Evolutionary conservation across 2,113 vertebrate species (phyloP), one percentile per base, ranked within the genome.

Genomic region (Choloepus hoffmanni): DNA sequence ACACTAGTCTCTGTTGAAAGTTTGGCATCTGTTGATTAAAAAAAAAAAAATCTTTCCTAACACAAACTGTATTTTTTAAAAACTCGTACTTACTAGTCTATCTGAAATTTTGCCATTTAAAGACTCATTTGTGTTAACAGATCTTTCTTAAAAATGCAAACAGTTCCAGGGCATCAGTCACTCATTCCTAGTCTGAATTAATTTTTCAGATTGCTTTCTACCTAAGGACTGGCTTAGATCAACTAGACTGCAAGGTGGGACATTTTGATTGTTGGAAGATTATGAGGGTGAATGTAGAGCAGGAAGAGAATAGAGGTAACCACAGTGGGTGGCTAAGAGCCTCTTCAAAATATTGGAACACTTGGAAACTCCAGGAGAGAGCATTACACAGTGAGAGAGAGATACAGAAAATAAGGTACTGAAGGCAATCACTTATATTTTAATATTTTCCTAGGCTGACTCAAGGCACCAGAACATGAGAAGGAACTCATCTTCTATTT

Each of bases 41-140:
- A 36, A 55, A 86, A 83, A 77, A 68, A 77, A 48, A 65, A 36
- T 48, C 24, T 88, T 88, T 62, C 5, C 53, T 14, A 82, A 68
- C 18, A 63, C 8, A 60, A 90, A 3, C 36, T 67, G 16, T 85
- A 23, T 86, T 97, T 93, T 77, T n/a, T 18, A 81, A 86, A 70
- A 60, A 58, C 16, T 21, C 33, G 76, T 48, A 62, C 36, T 89
- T 87, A n/a, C 82, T 65, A 60, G 70, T 85, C 90, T 89, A 13
- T 48, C 55, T 70, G 60, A 95, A 95, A 87, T 76, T 50, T 60
- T 92, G 16, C n/a, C 78, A 70, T 78, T 72, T 91, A 76, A 78
- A 87, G 73, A 87, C 68, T 90, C 15, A 24, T 76, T 92, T 92
- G 43, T 14, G 28, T 72, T 45, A 92, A 89, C 6, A 19, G 50